A percentile compares a stretch with the other conserved stretches of the same genome.
These are phyloP conservation scores for Periophthalmus magnuspinnatus DNA, from an alignment of 2,797 vertebrate species.

Conservation along the genomic window DNA sequence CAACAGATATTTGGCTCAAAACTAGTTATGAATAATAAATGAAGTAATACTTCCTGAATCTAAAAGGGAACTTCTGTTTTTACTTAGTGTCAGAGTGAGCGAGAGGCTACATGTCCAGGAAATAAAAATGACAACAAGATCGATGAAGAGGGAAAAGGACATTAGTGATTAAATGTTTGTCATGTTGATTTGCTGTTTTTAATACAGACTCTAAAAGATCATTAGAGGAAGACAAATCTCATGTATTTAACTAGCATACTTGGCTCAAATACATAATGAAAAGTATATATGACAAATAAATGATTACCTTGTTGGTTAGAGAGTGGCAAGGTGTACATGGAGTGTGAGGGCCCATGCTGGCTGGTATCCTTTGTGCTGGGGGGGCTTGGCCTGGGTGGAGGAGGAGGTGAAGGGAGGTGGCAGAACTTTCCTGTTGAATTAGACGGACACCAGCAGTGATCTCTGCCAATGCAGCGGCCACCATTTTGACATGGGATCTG, in stretches of 20 bases:
- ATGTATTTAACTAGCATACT: slow-evolving; percentile 58
- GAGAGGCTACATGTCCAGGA: slow-evolving; percentile 15
- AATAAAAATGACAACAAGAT: slow-evolving; percentile 30
- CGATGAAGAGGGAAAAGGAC: slow-evolving; percentile 37
- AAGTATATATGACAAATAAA: neutral
- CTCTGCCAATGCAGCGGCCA: slow-evolving; percentile 88
- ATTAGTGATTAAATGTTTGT: slow-evolving; percentile 36
- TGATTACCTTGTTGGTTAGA: slow-evolving; percentile 91
- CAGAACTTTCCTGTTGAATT: slow-evolving; percentile 96
- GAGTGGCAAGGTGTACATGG: slow-evolving; percentile 89
- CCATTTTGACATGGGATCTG: slow-evolving; percentile 94
- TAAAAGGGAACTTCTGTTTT: slow-evolving; percentile 53
- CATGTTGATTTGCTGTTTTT: slow-evolving; percentile 47
- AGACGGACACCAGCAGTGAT: slow-evolving; percentile 90
- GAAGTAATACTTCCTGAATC: slow-evolving; percentile 37
- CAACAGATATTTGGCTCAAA: slow-evolving; percentile 25
- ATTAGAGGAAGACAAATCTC: slow-evolving; percentile 49
- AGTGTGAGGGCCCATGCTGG: slow-evolving; percentile 74
- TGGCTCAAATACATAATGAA: neutral
- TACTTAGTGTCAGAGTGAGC: slow-evolving; percentile 46
- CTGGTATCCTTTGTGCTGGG: slow-evolving; percentile 58
- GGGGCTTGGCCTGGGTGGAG: slow-evolving; percentile 66
- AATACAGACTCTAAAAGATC: slow-evolving; percentile 60
- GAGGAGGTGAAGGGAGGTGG: slow-evolving; percentile 79
- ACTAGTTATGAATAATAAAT: slow-evolving; percentile 32